Evolutionary conservation across 1,140 invertebrate species (phyloP), one percentile per base, ranked within the genome.

Genomic region (Lepidotrigona ventralis): DNA sequence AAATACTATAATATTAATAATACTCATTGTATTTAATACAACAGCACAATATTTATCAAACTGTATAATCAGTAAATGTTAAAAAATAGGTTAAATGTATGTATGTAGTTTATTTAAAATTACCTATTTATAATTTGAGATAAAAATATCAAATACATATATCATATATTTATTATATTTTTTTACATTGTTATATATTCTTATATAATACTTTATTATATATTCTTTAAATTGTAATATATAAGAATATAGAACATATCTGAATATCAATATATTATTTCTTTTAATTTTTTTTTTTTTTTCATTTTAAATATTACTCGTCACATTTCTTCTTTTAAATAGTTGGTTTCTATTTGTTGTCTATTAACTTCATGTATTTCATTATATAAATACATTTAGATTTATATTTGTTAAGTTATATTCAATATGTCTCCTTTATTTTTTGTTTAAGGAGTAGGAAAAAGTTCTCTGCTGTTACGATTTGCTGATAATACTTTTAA

Each of bases 401-500:
- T 39, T 60, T 46, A 14, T 2, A n/a, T 21, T 21, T 39, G 15
- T 26, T 72, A 29, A 81, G 29, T n/a, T 68, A 39, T 46, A 64
- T 56, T 69, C 15, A 21, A 69, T 23, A 14, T 46, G 39, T 69
- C 1, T 81, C 64, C 4, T 29, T 70, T 2, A 14, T 86, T 88
- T 81, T 75, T 70, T 93, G 91, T 96, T 96, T 79, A 94, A 99
- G 98, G 99, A 95, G 99, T 99, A 86, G 99, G 99, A 70, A 99
- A 99, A 95, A 99, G 98, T 95, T 99, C 98, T 91, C 95, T 99
- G 56, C 95, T 99, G n/a, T 95, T 99, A 79, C 95, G 99, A 85
- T 99, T 99, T 95, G 98, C 99, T 56, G 99, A 99, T 93, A 99
- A 99, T 94, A 99, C 98, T 84, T 99, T 99, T 93, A 98, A 98